phyloP scores from a whole-genome alignment of 1,140 invertebrate species.

The Hetaerina americana region DNA sequence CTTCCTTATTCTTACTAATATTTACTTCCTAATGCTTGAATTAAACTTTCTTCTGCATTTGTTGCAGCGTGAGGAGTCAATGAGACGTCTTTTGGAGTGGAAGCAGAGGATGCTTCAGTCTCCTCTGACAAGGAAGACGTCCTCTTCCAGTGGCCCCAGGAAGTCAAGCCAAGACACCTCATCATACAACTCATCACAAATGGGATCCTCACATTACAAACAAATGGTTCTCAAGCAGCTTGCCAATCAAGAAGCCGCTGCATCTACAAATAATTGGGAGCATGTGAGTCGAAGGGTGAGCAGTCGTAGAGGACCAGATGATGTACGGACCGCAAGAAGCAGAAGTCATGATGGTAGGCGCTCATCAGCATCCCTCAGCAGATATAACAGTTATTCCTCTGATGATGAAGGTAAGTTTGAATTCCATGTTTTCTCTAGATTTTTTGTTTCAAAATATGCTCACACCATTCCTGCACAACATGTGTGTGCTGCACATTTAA shows the following conservation, averaged over 20 bases:
- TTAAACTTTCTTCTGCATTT: not conserved
- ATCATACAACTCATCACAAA: not conserved
- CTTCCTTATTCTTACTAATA: too few species aligned
- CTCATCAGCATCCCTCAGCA: slow-evolving; percentile 34
- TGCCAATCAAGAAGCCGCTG: slow-evolving; percentile 12
- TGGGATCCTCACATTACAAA: not conserved
- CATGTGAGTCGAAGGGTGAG: not conserved
- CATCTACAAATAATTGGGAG: not conserved
- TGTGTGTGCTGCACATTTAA: too few species aligned
- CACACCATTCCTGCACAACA: too few species aligned
- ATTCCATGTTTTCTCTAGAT: too few species aligned
- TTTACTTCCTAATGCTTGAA: not conserved
- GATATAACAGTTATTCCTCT: slow-evolving; percentile 71
- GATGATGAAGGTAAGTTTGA: slow-evolving; percentile 73
- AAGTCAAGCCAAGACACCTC: not conserved
- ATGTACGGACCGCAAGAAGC: slow-evolving; percentile 20
- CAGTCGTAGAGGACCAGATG: not conserved
- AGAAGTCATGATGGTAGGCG: slow-evolving; percentile 32
- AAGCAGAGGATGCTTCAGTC: slow-evolving; percentile 85
- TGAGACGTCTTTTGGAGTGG: slow-evolving; percentile 82
- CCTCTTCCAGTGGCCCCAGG: not conserved
- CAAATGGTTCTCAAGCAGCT: slow-evolving; percentile 18
- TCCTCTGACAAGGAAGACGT: slow-evolving; percentile 49
- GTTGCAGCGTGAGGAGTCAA: slow-evolving; percentile 68
- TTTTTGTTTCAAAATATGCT: too few species aligned